A percentile compares a stretch with the other conserved stretches of the same genome.
phyloP scores from a whole-genome alignment of 2,888 invertebrate genomes.

The Volucella inflata region DNA sequence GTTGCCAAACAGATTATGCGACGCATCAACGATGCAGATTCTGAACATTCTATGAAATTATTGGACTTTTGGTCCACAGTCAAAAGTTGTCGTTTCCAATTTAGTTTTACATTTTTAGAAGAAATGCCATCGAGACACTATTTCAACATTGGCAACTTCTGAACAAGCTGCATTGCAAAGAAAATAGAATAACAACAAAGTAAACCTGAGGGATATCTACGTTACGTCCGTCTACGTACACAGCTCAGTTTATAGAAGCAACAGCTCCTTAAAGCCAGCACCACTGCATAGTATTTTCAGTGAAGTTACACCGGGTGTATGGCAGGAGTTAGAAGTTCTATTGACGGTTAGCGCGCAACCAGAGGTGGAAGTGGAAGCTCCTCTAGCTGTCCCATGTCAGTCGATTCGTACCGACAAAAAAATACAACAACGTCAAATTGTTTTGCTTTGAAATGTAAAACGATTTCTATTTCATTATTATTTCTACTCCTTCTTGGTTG shows the following conservation, averaged over 20 bases:
- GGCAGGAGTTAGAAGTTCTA: slow-evolving; percentile 52
- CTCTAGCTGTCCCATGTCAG: slow-evolving; percentile 68
- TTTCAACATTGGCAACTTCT: no score
- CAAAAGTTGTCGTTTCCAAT: no score
- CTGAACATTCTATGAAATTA: no score
- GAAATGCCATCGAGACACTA: no score
- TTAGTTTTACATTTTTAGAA: no score
- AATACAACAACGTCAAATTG: slow-evolving; percentile 50
- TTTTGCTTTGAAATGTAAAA: slow-evolving; percentile 73
- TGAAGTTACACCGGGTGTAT: slow-evolving; percentile 46
- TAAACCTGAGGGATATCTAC: slow-evolving; percentile 50
- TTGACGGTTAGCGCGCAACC: slow-evolving; percentile 54
- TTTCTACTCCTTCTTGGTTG: slow-evolving; percentile 12
- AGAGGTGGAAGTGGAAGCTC: slow-evolving; percentile 17
- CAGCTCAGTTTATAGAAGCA: slow-evolving; percentile 48
- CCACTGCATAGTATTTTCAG: slow-evolving; percentile 31
- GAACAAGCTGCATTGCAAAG: slow-evolving; percentile 32
- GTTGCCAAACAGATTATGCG: no score
- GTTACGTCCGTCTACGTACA: no score
- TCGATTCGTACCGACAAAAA: slow-evolving; percentile 38
- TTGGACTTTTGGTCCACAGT: no score
- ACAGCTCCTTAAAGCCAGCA: slow-evolving; percentile 69
- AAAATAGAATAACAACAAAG: slow-evolving; percentile 65
- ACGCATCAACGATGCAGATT: no score
- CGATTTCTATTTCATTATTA: slow-evolving; percentile 70